Percentiles rank a stretch among this genome's conserved stretches.
These are phyloP conservation scores for Orycteropus afer DNA, from an alignment of 2,113 vertebrate species.

Conservation along the genomic window DNA sequence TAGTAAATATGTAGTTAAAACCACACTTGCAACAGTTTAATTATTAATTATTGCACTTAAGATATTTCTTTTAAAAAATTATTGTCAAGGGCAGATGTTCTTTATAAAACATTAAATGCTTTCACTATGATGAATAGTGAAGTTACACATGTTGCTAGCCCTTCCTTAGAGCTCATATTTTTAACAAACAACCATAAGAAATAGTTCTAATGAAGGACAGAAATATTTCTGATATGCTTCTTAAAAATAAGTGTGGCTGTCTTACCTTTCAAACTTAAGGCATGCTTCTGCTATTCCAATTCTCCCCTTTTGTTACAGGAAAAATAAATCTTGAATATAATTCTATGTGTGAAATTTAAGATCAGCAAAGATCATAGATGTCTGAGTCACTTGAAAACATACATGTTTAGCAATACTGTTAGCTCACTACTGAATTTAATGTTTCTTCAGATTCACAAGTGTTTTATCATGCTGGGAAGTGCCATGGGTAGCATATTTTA, in stretches of 20 bases:
- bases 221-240: background rate
- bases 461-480: background rate
- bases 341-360: conserved; percentile 1
- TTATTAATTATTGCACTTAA: conserved; percentile 53
- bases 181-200: background rate
- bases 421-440: background rate
- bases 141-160: background rate
- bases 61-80: conserved; percentile 41
- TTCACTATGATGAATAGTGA: background rate
- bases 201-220: background rate
- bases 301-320: background rate
- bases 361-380: background rate
- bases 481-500: background rate
- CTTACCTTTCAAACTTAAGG: background rate
- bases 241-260: background rate
- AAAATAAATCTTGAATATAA: background rate
- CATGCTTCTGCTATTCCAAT: background rate
- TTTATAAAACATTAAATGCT: conserved; percentile 50
- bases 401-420: background rate
- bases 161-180: background rate
- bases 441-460: background rate
- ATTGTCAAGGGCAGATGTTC: background rate
- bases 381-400: background rate
- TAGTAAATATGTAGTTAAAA: background rate
- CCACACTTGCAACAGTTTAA: background rate